Conservation (phyloP, 35 echinoderm and acorn worm genomes). For the Apostichopus parvimensis region DNA sequence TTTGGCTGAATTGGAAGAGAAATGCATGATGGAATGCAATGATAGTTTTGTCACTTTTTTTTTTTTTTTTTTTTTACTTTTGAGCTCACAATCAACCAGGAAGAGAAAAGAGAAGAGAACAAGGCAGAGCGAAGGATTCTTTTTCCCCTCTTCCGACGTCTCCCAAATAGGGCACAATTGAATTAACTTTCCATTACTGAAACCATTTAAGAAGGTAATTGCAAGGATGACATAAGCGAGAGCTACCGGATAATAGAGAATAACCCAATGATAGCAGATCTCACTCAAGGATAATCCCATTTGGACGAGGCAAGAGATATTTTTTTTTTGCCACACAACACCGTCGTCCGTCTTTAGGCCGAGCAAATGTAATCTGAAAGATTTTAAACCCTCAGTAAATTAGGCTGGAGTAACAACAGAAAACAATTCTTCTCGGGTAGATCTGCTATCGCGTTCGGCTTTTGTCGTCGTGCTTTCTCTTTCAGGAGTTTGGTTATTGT, state of each 20-base stretch:
- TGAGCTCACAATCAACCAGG: background rate
- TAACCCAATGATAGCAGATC: constrained; percentile 57
- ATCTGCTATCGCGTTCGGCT: background rate
- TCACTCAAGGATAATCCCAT: constrained; percentile 63
- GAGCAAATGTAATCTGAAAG: background rate
- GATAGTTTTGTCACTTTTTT: constrained; percentile 44
- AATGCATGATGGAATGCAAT: background rate
- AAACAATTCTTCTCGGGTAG: background rate
- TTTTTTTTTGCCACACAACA: background rate
- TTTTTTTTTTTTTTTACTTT: constrained; percentile 3
- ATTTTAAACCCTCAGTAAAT: too few relatives aligned
- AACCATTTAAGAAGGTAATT: constrained; percentile 58
- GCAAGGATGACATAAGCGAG: constrained; percentile 50
- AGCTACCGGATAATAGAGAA: constrained; percentile 44
- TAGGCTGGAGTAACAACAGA: background rate
- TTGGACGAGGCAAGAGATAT: constrained; percentile 22
- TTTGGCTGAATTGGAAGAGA: background rate
- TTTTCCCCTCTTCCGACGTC: background rate
- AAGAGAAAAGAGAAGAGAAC: background rate
- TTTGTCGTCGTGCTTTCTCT: background rate
- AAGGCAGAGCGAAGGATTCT: constrained; percentile 29
- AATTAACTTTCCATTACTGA: constrained; percentile 61
- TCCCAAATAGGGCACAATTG: constrained; percentile 51
- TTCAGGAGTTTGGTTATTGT: background rate
- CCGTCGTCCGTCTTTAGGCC: background rate